These are phyloP conservation scores for Capreolus pygargus DNA, from an alignment of 2,113 vertebrate species.

Conservation along the genomic window DNA sequence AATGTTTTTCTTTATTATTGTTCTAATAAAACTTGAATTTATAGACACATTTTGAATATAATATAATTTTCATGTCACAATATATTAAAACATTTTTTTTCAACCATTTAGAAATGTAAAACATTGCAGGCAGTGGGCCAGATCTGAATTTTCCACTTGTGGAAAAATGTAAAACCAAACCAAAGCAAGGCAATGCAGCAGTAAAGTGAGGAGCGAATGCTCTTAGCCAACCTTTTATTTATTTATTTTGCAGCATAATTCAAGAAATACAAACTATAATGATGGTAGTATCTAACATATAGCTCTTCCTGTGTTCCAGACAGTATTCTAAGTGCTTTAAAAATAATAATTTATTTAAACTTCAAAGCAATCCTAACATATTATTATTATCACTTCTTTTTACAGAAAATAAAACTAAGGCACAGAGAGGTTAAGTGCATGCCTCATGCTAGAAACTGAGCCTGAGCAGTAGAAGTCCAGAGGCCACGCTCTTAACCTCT, in stretches of 20 bases:
- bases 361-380: not conserved
- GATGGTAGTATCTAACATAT: not conserved
- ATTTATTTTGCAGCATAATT: not conserved
- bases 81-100: not conserved
- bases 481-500: not conserved
- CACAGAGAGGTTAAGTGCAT: not conserved
- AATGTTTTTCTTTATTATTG: not conserved
- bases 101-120: slow-evolving; percentile 35
- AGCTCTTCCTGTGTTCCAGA: not conserved
- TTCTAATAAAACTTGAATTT: slow-evolving; percentile 23
- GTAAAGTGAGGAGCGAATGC: not conserved
- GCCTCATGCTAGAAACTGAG: not conserved
- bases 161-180: not conserved
- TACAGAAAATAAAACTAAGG: not conserved
- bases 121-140: not conserved
- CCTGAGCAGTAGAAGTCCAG: not conserved
- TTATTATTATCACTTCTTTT: not conserved
- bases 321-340: slow-evolving; percentile 43
- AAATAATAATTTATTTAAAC: slow-evolving; percentile 9
- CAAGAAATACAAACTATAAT: slow-evolving; percentile 3
- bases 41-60: not conserved
- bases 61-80: slow-evolving; percentile 9
- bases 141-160: not conserved
- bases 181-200: slow-evolving; percentile 48
- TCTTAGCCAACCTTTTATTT: not conserved